Evolutionary conservation across 2,113 vertebrate species (phyloP).

Genomic region (Tachycineta bicolor): DNA sequence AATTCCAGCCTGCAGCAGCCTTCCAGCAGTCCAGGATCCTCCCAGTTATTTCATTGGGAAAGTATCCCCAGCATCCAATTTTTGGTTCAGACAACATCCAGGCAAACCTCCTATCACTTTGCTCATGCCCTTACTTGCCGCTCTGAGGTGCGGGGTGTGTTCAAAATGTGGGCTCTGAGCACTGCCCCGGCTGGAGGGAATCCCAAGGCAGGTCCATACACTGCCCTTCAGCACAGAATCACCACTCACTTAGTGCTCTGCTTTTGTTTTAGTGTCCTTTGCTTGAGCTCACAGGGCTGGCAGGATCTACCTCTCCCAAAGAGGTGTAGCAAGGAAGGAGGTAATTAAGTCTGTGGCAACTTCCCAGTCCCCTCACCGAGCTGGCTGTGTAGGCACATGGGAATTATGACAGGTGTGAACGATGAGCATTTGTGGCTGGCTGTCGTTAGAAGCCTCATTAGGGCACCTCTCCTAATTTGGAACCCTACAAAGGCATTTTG

Average conservation of each 20-base stretch:
- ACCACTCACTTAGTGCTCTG: accelerated
- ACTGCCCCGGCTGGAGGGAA: accelerated
- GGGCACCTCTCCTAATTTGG: not conserved
- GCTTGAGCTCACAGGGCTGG: accelerated
- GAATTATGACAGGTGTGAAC: not conserved
- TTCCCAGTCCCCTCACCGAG: not conserved
- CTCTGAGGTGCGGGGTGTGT: not conserved
- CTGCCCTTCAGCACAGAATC: not conserved
- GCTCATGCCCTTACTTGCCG: not conserved
- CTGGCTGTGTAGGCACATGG: not conserved
- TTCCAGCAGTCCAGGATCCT: not conserved
- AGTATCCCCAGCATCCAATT: not conserved
- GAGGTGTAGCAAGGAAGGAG: not conserved
- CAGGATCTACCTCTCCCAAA: not conserved
- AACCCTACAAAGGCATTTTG: not conserved
- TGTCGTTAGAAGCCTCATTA: not conserved
- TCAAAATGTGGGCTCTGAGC: accelerated
- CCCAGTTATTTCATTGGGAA: not conserved
- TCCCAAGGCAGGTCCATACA: accelerated
- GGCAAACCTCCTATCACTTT: not conserved
- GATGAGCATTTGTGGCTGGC: not conserved
- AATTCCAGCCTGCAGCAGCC: not conserved
- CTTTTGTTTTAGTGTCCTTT: not conserved
- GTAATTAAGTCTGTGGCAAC: not conserved
- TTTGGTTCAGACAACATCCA: not conserved